A percentile compares a stretch with the other conserved stretches of the same genome.
phyloP scores from a whole-genome alignment of 1,140 invertebrate genomes.

The Cydia strobilella region DNA sequence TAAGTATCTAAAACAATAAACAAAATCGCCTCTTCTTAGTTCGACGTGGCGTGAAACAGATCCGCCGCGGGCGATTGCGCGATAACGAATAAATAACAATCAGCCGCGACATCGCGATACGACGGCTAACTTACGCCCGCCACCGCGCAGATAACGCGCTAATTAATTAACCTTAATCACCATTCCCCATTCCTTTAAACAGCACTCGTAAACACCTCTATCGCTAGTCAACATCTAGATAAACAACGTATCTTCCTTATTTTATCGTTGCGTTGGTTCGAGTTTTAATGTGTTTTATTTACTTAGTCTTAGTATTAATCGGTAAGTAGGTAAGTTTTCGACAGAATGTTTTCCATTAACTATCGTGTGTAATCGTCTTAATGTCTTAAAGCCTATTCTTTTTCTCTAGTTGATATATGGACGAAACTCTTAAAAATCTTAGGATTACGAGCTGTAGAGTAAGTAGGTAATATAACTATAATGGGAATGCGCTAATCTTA shows the following conservation, averaged over 20 bases:
- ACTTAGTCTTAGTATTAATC: too few relatives aligned
- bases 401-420: too few relatives aligned
- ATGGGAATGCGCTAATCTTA: too few relatives aligned
- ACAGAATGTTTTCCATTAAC: too few relatives aligned
- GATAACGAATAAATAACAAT: constrained; percentile 65
- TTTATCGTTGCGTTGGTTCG: constrained; percentile 1
- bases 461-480: too few relatives aligned
- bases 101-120: constrained; percentile 53
- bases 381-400: too few relatives aligned
- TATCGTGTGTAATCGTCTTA: too few relatives aligned
- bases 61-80: constrained; percentile 50
- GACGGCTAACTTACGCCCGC: constrained; percentile 33
- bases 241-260: constrained; percentile 5
- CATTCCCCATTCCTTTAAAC: constrained; percentile 55
- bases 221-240: constrained; percentile 30
- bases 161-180: constrained; percentile 63
- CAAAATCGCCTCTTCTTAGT: constrained; percentile 18
- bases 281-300: not conserved
- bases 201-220: constrained; percentile 53
- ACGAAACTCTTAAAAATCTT: too few relatives aligned
- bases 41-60: constrained; percentile 37
- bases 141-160: constrained; percentile 47
- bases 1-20: not conserved
- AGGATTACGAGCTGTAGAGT: too few relatives aligned
- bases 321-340: too few relatives aligned